Evolutionary conservation across 2,797 vertebrate species (phyloP).

Genomic region (Rallus crepitans): DNA sequence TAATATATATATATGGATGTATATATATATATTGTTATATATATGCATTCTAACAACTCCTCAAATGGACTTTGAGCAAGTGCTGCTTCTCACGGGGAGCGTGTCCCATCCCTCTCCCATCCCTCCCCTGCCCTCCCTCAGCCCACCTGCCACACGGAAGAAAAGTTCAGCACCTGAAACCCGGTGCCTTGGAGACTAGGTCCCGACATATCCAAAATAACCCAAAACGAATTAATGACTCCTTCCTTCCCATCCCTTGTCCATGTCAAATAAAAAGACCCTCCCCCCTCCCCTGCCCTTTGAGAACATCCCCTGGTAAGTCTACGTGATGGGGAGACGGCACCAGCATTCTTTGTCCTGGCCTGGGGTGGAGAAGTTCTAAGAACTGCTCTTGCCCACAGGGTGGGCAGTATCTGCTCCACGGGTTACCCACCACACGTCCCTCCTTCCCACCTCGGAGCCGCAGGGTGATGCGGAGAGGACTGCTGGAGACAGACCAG

Average conservation of each 20-base stretch:
- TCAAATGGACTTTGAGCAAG: slow-evolving; percentile 11
- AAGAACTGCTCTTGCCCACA: background rate
- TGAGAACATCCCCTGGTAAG: slow-evolving; percentile 63
- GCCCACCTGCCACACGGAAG: background rate
- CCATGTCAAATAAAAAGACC: slow-evolving; percentile 18
- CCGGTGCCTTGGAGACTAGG: background rate
- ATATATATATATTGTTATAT: slow-evolving; percentile 6
- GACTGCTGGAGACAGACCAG: background rate
- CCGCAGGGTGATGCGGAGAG: background rate
- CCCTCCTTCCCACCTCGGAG: background rate
- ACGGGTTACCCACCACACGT: background rate
- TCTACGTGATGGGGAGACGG: slow-evolving; percentile 44
- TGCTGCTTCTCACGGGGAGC: background rate
- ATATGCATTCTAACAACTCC: slow-evolving; percentile 14
- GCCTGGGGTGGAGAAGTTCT: background rate
- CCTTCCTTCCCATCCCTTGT: slow-evolving; percentile 4
- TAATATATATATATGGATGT: slow-evolving; percentile 46
- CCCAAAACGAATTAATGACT: background rate
- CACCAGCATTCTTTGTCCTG: slow-evolving; percentile 25
- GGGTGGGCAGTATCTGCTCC: background rate
- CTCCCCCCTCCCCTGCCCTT: background rate
- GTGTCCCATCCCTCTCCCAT: background rate
- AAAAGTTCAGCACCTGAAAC: slow-evolving; percentile 52
- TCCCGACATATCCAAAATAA: slow-evolving; percentile 21
- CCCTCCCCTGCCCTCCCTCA: background rate